Percentiles rank a stretch among this genome's conserved stretches.
These are phyloP conservation scores for Dione juno DNA, from an alignment of 2,888 invertebrate genomes.

Conservation along the genomic window DNA sequence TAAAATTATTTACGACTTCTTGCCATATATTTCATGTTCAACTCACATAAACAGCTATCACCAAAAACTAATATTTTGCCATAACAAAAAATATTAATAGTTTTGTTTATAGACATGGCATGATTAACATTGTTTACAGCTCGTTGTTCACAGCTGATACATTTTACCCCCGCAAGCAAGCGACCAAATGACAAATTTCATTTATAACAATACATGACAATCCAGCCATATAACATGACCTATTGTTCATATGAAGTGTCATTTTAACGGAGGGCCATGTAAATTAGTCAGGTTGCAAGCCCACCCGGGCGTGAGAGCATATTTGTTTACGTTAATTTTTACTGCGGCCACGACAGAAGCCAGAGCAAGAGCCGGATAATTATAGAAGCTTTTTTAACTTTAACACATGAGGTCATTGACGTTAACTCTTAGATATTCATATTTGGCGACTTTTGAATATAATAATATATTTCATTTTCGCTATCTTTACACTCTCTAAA, in stretches of 20 bases:
- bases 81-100: conserved; percentile 6
- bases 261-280: conserved; percentile 48
- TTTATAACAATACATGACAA: conserved; percentile 48
- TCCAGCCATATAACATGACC: conserved; percentile 50
- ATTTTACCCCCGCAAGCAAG: conserved; percentile 49
- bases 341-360: conserved; percentile 81
- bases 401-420: conserved; percentile 78
- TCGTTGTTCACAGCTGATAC: conserved; percentile 32
- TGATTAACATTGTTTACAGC: conserved; percentile 10
- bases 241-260: conserved; percentile 33
- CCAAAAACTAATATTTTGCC: background rate
- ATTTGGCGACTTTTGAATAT: conserved; percentile 11
- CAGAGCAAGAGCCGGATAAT: conserved; percentile 77
- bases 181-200: conserved; percentile 63
- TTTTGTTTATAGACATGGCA: conserved; percentile 6
- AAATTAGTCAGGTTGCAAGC: conserved; percentile 58
- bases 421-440: conserved; percentile 40
- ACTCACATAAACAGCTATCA: too few species aligned
- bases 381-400: conserved; percentile 73
- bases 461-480: too few species aligned
- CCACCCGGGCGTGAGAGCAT: conserved; percentile 77
- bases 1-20: background rate
- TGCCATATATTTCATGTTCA: too few species aligned
- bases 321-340: conserved; percentile 81
- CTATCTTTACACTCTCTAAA: too few species aligned